Evolutionary conservation across 2,888 invertebrate species (phyloP), one percentile per base, ranked within the genome.

Genomic region (Drosophila mulleri): DNA sequence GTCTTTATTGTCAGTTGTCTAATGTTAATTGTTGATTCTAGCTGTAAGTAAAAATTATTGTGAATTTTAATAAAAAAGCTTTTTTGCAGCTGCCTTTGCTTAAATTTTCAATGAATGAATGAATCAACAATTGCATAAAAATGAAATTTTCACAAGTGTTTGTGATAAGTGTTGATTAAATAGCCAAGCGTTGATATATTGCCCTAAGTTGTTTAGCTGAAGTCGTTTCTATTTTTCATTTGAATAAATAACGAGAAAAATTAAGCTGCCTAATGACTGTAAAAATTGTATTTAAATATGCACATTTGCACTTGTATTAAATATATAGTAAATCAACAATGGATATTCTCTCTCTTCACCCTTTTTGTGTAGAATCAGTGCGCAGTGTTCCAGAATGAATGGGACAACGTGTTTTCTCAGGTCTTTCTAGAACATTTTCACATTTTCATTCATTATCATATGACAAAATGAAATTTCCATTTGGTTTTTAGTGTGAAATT

Each of bases 231-330:
- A 57, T 45, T 29, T 61, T 20, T 54, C 59, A 8, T 26, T 37
- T 56, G 35, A 35, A 39, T 64, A 44, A 70, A 20, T 63, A 48
- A 70, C 48, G 8, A 41, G 16, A 45, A 16, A 12, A 35, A 53
- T 52, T 47, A 35, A 35, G 57, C 44, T 48, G n/a, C 16, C 52
- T 29, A 41, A 60, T 39, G 42, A 57, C 29, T 45, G 32, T 18
- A 35, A 45, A 53, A 45, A 39, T 44, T 48, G 14, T 44, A 44
- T 70, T 42, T 42, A 26, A 59, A 62, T 54, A 56, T 73, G 56
- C 32, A 20, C 44, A 23, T 23, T 23, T 23, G 29, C 1, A 29
- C 1, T 7, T 32, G 2, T 32, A 9, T 32, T 32, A 9, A 8
- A 32, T 32, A 8, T 32, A 9, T 32, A 32, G 32, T 32, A 32